Conservation (phyloP, 2,113 vertebrate species). For the Rhegmatorhina hoffmannsi region DNA sequence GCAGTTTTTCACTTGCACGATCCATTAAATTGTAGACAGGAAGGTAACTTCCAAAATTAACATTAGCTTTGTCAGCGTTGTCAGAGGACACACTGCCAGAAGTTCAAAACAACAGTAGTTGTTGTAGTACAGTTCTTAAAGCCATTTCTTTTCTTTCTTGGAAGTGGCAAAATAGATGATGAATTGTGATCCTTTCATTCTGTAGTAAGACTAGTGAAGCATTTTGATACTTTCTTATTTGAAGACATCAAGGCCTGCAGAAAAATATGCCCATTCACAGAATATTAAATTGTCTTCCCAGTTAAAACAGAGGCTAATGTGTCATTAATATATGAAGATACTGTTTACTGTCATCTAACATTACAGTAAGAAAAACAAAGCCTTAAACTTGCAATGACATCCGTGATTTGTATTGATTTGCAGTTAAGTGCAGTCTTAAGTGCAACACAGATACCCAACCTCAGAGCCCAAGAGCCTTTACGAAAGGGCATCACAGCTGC, state of each 20-base stretch:
- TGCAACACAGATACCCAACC: not conserved
- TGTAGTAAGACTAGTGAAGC: not conserved
- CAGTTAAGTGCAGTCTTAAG: not conserved
- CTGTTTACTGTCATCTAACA: not conserved
- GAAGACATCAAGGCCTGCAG: not conserved
- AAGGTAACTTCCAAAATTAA: constrained; percentile 20
- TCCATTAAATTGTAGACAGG: constrained; percentile 8
- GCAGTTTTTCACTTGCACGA: not conserved
- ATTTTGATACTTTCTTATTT: not conserved
- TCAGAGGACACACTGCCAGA: not conserved
- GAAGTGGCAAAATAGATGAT: not conserved
- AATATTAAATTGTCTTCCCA: not conserved
- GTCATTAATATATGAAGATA: not conserved
- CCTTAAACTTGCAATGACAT: not conserved
- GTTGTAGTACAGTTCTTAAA: not conserved
- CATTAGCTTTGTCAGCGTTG: constrained; percentile 14
- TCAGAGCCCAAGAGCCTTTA: not conserved
- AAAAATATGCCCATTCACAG: not conserved
- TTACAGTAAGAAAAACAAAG: not conserved
- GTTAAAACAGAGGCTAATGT: not conserved
- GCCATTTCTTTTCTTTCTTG: not conserved
- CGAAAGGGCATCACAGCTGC: not conserved
- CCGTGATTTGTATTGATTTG: not conserved
- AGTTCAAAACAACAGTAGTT: not conserved
- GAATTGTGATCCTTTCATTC: not conserved